These are phyloP conservation scores for Rhineura floridana DNA, from an alignment of 2,113 vertebrate species.

Conservation along the genomic window DNA sequence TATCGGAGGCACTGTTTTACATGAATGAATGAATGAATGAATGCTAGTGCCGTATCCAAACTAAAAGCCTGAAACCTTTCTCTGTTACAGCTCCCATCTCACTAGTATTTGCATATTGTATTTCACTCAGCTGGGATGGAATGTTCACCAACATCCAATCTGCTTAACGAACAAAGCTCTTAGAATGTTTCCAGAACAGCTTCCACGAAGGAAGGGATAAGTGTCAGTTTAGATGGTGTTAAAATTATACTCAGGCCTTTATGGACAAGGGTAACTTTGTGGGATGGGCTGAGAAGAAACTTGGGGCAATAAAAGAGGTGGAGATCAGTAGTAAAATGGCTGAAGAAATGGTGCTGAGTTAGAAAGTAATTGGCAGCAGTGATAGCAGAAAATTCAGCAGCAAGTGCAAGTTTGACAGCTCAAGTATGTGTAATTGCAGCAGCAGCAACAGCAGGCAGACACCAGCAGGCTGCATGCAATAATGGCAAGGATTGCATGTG, in stretches of 20 bases:
- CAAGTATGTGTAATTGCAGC: no score
- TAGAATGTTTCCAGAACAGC: neutral
- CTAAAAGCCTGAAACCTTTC: conserved; percentile 5
- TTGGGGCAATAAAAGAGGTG: neutral
- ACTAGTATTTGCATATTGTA: neutral
- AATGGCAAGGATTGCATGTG: no score
- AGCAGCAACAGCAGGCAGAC: no score
- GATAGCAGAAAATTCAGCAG: no score
- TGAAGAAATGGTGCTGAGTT: neutral
- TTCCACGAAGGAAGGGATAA: neutral
- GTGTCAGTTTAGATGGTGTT: neutral
- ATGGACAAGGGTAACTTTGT: neutral
- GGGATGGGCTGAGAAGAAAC: neutral
- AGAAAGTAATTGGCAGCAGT: neutral
- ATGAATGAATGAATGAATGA: no score
- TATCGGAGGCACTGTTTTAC: no score
- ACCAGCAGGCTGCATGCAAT: no score
- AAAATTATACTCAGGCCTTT: neutral
- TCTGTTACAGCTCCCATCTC: neutral
- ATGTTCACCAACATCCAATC: neutral
- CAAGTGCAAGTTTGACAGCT: no score
- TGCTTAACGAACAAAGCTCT: neutral
- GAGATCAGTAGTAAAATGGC: neutral
- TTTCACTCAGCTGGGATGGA: neutral
- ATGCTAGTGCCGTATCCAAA: conserved; percentile 19